Base-by-base conservation (phyloP, 2,888 invertebrate species). In the Drosophila trichaetosa region DNA sequence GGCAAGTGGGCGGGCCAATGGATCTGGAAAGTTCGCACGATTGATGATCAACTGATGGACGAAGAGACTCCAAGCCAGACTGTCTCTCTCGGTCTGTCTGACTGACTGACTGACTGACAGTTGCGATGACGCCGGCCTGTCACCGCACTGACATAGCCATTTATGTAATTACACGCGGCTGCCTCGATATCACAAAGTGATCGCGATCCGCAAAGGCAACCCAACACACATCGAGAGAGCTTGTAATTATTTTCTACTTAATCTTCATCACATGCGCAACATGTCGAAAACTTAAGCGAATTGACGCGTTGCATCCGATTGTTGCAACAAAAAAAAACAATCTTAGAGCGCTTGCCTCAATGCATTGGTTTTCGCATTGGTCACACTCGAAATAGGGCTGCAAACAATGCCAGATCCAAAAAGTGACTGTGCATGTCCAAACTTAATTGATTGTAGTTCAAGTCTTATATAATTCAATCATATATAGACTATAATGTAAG, bases 191-290 rank as follows among this genome's bases (percentile, higher is more conserved):
- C 83, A 79, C 87, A 81, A 76, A 88, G 88, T 69, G 52, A 79
- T 76, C 71, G 74, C 69, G 62, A 64, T 72, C 70, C 48, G 54
- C 67, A 66, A 54, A 46, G 42, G 33, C 49, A 52, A 36, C 34
- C 18, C 51, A 68, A 38, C 46, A 62, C 56, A 46, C 48, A 40
- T 40, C 49, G 49, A n/a, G 57, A 34, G 69, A 73, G 69, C 73
- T 87, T 85, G 89, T 89, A 89, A 89, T 89, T 89, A 89, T 89
- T 87, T 87, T 89, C 90, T 90, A 89, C 89, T 89, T 90, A 89
- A 89, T 89, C 89, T 89, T 89, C 90, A 89, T 89, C 90, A 88
- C 84, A 84, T 77, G 86, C 75, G 72, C 85, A 87, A 83, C 84
- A 89, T 89, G 89, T 89, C 90, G 90, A 89, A 89, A 89, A 83